A percentile compares a stretch with the other conserved stretches of the same genome.
Conservation (phyloP, 2,888 invertebrate species). For the Bimastos eiseni region DNA sequence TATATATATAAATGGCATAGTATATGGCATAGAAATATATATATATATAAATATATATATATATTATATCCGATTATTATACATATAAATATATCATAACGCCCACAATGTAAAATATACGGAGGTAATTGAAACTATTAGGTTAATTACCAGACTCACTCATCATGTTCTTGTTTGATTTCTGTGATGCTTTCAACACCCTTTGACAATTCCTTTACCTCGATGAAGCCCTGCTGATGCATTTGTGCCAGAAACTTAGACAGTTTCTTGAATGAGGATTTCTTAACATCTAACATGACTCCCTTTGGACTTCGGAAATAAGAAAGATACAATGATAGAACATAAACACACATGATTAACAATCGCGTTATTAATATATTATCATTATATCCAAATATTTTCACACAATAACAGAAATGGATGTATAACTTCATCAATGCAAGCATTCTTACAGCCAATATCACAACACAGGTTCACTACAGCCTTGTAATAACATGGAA, state of each 20-base stretch:
- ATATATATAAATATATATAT: too few relatives aligned
- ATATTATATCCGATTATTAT: too few relatives aligned
- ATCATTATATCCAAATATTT: background rate
- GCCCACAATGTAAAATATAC: too few relatives aligned
- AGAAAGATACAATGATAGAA: conserved; percentile 4
- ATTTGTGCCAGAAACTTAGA: conserved; percentile 81
- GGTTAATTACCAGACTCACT: conserved; percentile 46
- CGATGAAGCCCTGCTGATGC: conserved; percentile 68
- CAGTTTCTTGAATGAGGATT: conserved; percentile 84
- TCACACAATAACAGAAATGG: background rate
- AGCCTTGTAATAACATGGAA: too few relatives aligned
- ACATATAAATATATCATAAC: background rate
- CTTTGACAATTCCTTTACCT: conserved; percentile 67
- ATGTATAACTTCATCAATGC: too few relatives aligned
- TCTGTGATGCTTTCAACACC: conserved; percentile 80
- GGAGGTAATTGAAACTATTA: background rate
- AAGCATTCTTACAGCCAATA: too few relatives aligned
- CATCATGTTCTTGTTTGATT: conserved; percentile 65
- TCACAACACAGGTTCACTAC: too few relatives aligned
- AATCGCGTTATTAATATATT: background rate
- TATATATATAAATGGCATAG: too few relatives aligned
- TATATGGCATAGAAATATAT: too few relatives aligned
- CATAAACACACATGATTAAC: background rate
- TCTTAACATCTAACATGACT: conserved; percentile 78
- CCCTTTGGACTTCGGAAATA: conserved; percentile 69